Evolutionary conservation across 2,888 invertebrate species (phyloP).

Genomic region (Geophilus truncorum): DNA sequence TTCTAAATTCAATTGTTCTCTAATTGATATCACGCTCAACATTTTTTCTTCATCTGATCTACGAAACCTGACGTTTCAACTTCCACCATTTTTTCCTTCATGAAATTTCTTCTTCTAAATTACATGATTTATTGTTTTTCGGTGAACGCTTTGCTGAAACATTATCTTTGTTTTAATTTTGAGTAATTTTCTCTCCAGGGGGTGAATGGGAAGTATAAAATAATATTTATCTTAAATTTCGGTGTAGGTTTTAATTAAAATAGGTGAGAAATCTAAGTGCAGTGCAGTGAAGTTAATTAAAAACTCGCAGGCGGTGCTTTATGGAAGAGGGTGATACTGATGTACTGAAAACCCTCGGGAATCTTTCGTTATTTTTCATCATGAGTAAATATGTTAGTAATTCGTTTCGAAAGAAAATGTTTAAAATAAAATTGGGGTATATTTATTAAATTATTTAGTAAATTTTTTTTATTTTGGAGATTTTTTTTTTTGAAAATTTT

Average conservation of each 20-base stretch:
- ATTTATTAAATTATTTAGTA: too few relatives aligned
- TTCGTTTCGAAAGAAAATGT: too few relatives aligned
- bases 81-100: neutral
- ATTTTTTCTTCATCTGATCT: neutral
- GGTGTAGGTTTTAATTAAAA: neutral
- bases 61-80: neutral
- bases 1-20: conserved; percentile 25
- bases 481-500: too few relatives aligned
- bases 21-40: conserved; percentile 12
- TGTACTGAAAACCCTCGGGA: neutral
- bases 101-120: neutral
- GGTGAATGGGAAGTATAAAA: neutral
- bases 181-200: neutral
- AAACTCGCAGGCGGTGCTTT: neutral
- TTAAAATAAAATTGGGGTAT: too few relatives aligned
- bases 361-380: neutral
- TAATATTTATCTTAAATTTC: neutral
- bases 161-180: neutral
- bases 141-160: neutral
- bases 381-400: too few relatives aligned
- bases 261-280: neutral
- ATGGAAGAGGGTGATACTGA: neutral
- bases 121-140: neutral
- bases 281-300: conserved; percentile 1
- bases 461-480: too few relatives aligned